Evolutionary conservation across 1,140 invertebrate genomes (phyloP), one percentile per base, ranked within the genome.

Genomic region (Drosophila repletoides): DNA sequence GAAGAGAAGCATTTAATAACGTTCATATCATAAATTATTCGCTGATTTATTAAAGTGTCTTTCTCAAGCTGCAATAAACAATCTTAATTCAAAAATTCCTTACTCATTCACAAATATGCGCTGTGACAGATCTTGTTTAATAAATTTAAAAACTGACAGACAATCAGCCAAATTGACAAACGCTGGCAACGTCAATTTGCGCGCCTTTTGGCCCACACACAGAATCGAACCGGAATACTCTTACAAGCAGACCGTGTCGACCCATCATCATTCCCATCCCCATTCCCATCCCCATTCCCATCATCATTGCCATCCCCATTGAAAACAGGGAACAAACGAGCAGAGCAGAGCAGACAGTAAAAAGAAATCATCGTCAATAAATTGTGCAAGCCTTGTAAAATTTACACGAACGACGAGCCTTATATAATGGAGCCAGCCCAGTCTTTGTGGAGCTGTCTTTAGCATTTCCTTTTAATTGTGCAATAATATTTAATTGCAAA

Each of bases 401-500:
- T 71, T 65, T 64, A 74, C 63, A 52, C 65, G 28, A 56, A 26
- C 28, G 36, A 34, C 43, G n/a, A n/a, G n/a, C n/a, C n/a, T 41
- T 31, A 76, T 72, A 76, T 76, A 72, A 77, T 72, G 72, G 63
- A 33, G 4, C 33, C 33, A 41, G 14, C 36, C n/a, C 12, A 31
- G 24, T 77, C 65, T 84, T 83, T 77, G 79, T 83, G 55, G 38
- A 14, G 48, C 40, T 71, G 71, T 73, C 58, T 53, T 53, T 41
- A 38, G 49, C 70, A 75, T 80, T 67, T 80, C 60, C 41, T 31
- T 72, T 79, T 77, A 74, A 84, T 83, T 83, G 73, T 83, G 74
- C 79, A 84, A 84, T 77, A 77, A 81, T 79, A 83, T 83, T 83
- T 74, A 83, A 83, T 83, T 84, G 79, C 79, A 71, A 79, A 67